Evolutionary conservation across 2,888 invertebrate genomes (phyloP), one percentile per base, ranked within the genome.

Genomic region (Hydrotaea cyrtoneurina): DNA sequence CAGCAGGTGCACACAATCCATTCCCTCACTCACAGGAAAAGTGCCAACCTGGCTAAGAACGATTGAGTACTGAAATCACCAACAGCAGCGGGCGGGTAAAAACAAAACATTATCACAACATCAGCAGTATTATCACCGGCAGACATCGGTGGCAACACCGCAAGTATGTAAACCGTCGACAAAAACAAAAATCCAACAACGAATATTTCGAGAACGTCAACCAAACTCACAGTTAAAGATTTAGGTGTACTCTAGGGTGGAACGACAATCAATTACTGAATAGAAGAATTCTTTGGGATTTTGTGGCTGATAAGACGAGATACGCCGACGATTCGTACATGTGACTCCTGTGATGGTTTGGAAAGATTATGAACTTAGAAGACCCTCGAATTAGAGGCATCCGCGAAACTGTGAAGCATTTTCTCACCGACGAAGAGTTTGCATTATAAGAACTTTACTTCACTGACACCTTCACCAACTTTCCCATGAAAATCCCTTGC

Each of bases 61-160:
- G 36, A 43, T 74, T 59, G 59, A n/a, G 13, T 23, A 59, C 26
- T 19, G 43, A 57, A 64, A 71, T 31, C 21, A 64, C 62, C 13
- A 57, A 62, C 26, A 59, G 13, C 59, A 59, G 26, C 26, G 26
- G 8, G 26, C 13, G n/a, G 13, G 3, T 4, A 7, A 31, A 31
- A 31, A 62, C 50, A 62, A 66, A 73, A 78, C 39, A 71, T 55
- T 75, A 36, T 76, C 73, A 78, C 74, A 46, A 46, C 57, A 78
- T 81, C 78, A 78, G 77, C 80, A 83, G 59, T 72, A 78, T 69
- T 62, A 71, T 74, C 10, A 39, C 39, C 78, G 72, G 59, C 59
- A 59, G 59, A 57, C 59, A 62, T 31, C 17, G n/a, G 31, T 31
- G 15, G 50, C 13, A n/a, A 23, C 31, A 13, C n/a, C 17, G 62